phyloP scores from a whole-genome alignment of 2,888 invertebrate genomes.

The Ctena decussata region DNA sequence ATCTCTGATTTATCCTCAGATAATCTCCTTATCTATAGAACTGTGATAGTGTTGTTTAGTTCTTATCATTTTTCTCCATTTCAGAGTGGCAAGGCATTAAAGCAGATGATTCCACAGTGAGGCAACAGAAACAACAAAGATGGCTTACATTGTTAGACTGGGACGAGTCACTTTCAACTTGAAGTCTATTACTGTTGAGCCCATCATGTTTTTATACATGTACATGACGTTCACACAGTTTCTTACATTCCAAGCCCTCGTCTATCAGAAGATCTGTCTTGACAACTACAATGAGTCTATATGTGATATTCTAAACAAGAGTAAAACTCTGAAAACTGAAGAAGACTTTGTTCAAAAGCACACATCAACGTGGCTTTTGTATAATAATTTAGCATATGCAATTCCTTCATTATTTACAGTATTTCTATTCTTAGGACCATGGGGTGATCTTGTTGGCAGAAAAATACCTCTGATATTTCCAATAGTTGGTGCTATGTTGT shows the following conservation, averaged over 20 bases:
- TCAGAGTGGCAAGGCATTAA: too few relatives aligned
- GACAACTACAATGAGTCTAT: conserved; percentile 68
- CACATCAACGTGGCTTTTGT: conserved; percentile 85
- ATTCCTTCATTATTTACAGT: conserved; percentile 83
- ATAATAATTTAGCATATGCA: conserved; percentile 83
- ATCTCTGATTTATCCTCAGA: too few relatives aligned
- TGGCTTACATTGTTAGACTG: neutral
- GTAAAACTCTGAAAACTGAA: conserved; percentile 67
- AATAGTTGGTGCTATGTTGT: conserved; percentile 85
- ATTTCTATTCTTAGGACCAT: conserved; percentile 84
- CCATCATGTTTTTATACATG: conserved; percentile 96
- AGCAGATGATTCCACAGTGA: too few relatives aligned
- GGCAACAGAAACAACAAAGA: neutral
- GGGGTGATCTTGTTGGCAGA: conserved; percentile 87
- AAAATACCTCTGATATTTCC: conserved; percentile 87
- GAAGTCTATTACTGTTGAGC: conserved; percentile 92
- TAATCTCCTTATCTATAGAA: too few relatives aligned
- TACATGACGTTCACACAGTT: conserved; percentile 90
- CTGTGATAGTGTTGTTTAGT: too few relatives aligned
- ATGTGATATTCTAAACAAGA: conserved; percentile 72
- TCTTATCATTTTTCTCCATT: too few relatives aligned
- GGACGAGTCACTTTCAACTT: neutral
- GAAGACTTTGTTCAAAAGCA: conserved; percentile 82
- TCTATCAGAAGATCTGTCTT: conserved; percentile 86
- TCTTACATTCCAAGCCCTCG: conserved; percentile 86